Conservation (phyloP, 2,797 vertebrate genomes). For the Geotrypetes seraphini region DNA sequence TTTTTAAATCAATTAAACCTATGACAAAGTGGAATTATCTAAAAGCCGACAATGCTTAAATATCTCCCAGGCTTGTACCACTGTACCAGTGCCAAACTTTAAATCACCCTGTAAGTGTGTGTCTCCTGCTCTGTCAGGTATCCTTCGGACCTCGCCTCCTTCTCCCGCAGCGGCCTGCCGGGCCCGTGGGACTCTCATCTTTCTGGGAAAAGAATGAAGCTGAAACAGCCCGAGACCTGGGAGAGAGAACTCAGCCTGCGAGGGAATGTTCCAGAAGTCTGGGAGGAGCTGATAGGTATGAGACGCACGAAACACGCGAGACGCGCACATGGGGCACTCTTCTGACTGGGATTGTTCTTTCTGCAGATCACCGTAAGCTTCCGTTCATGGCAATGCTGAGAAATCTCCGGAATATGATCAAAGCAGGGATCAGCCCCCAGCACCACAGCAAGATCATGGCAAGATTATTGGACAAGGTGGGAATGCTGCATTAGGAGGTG, state of each 20-base stretch:
- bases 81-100: no score
- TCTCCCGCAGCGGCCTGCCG: conserved; percentile 63
- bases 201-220: conserved; percentile 70
- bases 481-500: no score
- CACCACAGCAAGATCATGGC: conserved; percentile 65
- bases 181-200: conserved; percentile 65
- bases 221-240: conserved; percentile 69
- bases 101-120: no score
- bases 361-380: conserved; percentile 62
- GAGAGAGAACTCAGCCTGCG: conserved; percentile 60
- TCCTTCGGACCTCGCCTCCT: conserved; percentile 53
- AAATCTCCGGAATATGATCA: conserved; percentile 76
- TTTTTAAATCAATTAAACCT: no score
- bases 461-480: conserved; percentile 63
- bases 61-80: no score
- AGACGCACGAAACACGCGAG: neutral
- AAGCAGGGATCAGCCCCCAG: conserved; percentile 54
- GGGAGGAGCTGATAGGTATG: conserved; percentile 78
- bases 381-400: conserved; percentile 87
- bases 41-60: no score
- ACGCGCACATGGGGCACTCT: no score
- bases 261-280: conserved; percentile 67
- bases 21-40: no score
- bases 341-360: neutral
- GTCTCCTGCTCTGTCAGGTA: conserved; percentile 50